Percentiles rank a stretch among this genome's conserved stretches.
These are phyloP conservation scores for Embiotoca jacksoni DNA, from an alignment of 2,113 vertebrate species.

Conservation along the genomic window DNA sequence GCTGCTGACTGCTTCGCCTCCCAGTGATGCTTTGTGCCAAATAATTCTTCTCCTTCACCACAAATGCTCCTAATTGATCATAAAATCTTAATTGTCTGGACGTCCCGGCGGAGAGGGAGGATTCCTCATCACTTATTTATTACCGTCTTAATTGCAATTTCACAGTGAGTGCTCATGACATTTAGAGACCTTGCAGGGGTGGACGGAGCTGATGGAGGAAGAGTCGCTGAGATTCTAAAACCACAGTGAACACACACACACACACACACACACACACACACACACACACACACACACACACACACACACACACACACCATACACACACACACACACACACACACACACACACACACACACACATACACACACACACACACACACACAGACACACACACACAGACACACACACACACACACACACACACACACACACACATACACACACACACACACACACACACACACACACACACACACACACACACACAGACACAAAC, in stretches of 20 bases:
- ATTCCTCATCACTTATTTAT: constrained; percentile 77
- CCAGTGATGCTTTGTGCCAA: constrained; percentile 15
- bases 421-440: too few relatives aligned
- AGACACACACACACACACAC: too few relatives aligned
- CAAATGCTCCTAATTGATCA: constrained; percentile 69
- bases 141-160: constrained; percentile 84
- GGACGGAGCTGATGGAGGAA: constrained; percentile 69
- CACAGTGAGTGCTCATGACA: constrained; percentile 83
- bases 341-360: too few relatives aligned
- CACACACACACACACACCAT: too few relatives aligned
- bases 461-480: too few relatives aligned
- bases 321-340: too few relatives aligned
- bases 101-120: constrained; percentile 56
- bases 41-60: constrained; percentile 26
- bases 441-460: too few relatives aligned
- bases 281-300: too few relatives aligned
- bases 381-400: too few relatives aligned
- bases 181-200: constrained; percentile 81
- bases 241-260: constrained; percentile 6
- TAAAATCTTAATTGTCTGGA: constrained; percentile 79
- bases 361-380: too few relatives aligned
- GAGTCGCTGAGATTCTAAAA: constrained; percentile 24
- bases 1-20: constrained; percentile 5
- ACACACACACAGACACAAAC: too few relatives aligned
- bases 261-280: neutral